A percentile compares a stretch with the other conserved stretches of the same genome.
These are phyloP conservation scores for Colinus virginianus DNA, from an alignment of 2,113 vertebrate species.

Conservation along the genomic window DNA sequence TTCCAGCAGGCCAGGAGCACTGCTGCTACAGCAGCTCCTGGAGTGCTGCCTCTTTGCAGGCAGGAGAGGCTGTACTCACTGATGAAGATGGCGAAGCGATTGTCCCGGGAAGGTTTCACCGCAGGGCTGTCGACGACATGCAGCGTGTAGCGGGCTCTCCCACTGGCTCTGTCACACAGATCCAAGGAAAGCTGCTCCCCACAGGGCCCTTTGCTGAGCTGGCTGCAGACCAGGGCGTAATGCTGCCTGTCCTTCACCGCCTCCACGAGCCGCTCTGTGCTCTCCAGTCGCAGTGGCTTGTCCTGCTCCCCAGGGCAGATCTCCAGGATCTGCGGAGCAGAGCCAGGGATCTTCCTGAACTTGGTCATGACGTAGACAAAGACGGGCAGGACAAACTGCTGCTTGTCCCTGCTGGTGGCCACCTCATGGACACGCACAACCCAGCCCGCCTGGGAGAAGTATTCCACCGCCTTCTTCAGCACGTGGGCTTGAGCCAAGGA, in stretches of 20 bases:
- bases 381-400: conserved; percentile 86
- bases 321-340: conserved; percentile 84
- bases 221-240: conserved; percentile 88
- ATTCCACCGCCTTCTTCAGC: conserved; percentile 86
- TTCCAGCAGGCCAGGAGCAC: not conserved
- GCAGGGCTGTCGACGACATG: conserved; percentile 88
- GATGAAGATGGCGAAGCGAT: conserved; percentile 95
- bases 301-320: conserved; percentile 89
- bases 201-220: conserved; percentile 78
- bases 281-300: conserved; percentile 80
- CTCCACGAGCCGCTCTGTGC: conserved; percentile 77
- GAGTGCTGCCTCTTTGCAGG: not conserved
- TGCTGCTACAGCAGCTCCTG: not conserved
- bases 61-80: conserved; percentile 80
- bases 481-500: conserved; percentile 93
- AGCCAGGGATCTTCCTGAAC: conserved; percentile 83
- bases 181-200: conserved; percentile 83
- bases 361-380: conserved; percentile 95
- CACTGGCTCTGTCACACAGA: conserved; percentile 83
- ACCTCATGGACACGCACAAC: conserved; percentile 91
- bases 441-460: conserved; percentile 90
- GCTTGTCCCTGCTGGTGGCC: conserved; percentile 62
- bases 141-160: conserved; percentile 90
- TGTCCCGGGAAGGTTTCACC: conserved; percentile 83
- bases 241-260: conserved; percentile 89